phyloP scores from a whole-genome alignment of 1,140 invertebrate genomes.

The Radopholus similis region DNA sequence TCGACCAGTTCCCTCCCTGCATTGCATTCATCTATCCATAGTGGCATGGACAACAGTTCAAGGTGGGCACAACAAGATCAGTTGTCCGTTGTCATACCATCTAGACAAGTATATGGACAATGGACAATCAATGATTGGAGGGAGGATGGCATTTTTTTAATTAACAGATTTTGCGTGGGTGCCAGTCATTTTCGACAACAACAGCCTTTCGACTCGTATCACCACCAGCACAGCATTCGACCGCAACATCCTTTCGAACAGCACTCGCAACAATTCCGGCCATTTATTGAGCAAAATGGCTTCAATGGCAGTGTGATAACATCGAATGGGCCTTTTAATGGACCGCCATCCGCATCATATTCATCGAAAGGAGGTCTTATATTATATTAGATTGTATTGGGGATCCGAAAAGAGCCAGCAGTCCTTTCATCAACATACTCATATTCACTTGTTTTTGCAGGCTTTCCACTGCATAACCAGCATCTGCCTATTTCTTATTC shows the following conservation, averaged over 20 bases:
- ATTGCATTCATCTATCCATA: too few relatives aligned
- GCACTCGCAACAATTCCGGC: conserved; percentile 1
- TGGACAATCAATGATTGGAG: too few relatives aligned
- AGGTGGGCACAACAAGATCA: too few relatives aligned
- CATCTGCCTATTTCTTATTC: too few relatives aligned
- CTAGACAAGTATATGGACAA: too few relatives aligned
- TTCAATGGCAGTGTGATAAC: neutral
- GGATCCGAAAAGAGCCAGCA: neutral
- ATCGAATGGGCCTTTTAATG: neutral
- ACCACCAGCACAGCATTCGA: neutral
- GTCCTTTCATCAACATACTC: neutral
- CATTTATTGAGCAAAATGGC: neutral
- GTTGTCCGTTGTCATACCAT: too few relatives aligned
- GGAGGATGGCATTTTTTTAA: too few relatives aligned
- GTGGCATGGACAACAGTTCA: neutral
- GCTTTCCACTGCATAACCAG: neutral
- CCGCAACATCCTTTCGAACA: neutral
- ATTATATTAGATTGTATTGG: too few relatives aligned
- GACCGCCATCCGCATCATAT: neutral
- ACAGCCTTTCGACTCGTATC: too few relatives aligned
- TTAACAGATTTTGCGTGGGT: too few relatives aligned
- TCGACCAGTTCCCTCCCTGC: neutral
- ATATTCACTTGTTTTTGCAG: neutral
- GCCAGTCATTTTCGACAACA: too few relatives aligned
- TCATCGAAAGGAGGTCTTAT: too few relatives aligned